These are phyloP conservation scores for Chlorospingus flavigularis DNA, from an alignment of 2,797 vertebrate species.

Conservation along the genomic window DNA sequence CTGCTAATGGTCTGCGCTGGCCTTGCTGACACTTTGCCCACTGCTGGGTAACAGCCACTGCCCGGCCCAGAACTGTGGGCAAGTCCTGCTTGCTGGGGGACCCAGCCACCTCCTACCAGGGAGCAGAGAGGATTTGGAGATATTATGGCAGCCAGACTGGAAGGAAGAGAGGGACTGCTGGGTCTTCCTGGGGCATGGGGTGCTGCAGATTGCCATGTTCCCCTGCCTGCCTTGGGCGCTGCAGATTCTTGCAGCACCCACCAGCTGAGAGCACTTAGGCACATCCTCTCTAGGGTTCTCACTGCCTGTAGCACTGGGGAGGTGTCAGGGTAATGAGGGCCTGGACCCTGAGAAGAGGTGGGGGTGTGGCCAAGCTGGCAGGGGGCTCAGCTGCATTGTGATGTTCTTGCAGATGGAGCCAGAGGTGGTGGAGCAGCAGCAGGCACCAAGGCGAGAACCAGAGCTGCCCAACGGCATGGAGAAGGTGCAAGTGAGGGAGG, in stretches of 20 bases:
- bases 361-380: background rate
- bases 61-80: background rate
- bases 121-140: background rate
- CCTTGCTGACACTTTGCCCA: background rate
- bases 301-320: background rate
- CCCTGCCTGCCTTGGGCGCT: background rate
- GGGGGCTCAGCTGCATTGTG: background rate
- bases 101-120: background rate
- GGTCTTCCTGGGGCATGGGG: background rate
- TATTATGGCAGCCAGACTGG: background rate
- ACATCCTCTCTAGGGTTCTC: background rate
- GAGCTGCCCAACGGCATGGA: conserved; percentile 77
- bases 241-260: accelerated
- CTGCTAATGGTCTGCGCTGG: background rate
- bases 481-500: conserved; percentile 66
- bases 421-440: conserved; percentile 72
- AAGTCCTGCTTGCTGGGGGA: background rate
- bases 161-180: background rate
- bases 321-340: background rate
- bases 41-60: background rate
- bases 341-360: background rate
- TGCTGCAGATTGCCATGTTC: background rate
- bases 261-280: background rate
- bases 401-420: conserved; percentile 82
- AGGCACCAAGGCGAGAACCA: conserved; percentile 49